Evolutionary conservation across 1,140 invertebrate genomes (phyloP).

Genomic region (Oreohelix idahoensis): DNA sequence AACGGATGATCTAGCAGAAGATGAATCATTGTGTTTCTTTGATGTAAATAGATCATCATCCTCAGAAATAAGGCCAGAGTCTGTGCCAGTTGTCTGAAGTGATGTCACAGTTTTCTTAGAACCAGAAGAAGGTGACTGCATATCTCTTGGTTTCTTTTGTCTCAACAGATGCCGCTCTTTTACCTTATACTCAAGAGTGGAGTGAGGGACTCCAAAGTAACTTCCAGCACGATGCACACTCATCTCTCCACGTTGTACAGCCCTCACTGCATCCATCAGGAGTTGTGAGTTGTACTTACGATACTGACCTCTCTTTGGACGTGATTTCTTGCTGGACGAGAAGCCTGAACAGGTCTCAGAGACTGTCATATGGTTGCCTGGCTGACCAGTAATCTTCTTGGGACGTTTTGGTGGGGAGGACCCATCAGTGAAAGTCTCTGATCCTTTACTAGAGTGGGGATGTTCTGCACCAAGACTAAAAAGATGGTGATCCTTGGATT

Average conservation of each 20-base stretch:
- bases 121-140: constrained; percentile 8
- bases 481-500: not conserved
- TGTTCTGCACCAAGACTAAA: not conserved
- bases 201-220: constrained; percentile 98
- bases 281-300: constrained; percentile 97
- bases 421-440: not conserved
- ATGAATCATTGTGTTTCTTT: not conserved
- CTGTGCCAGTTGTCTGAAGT: not conserved
- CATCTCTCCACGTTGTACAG: constrained; percentile 98
- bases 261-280: constrained; percentile 94
- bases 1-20: not conserved
- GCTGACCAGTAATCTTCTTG: constrained; percentile 29
- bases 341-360: constrained; percentile 5
- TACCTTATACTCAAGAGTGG: constrained; percentile 96
- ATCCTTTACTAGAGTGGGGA: not conserved
- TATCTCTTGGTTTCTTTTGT: constrained; percentile 70
- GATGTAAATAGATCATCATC: not conserved
- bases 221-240: constrained; percentile 97
- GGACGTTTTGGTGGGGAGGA: constrained; percentile 28
- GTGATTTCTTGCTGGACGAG: constrained; percentile 66
- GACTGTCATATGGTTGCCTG: not conserved
- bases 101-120: not conserved
- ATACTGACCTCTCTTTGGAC: constrained; percentile 81
- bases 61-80: not conserved
- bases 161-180: constrained; percentile 72